These are phyloP conservation scores for Anas platyrhynchos DNA, from an alignment of 2,113 vertebrate species.

Conservation along the genomic window DNA sequence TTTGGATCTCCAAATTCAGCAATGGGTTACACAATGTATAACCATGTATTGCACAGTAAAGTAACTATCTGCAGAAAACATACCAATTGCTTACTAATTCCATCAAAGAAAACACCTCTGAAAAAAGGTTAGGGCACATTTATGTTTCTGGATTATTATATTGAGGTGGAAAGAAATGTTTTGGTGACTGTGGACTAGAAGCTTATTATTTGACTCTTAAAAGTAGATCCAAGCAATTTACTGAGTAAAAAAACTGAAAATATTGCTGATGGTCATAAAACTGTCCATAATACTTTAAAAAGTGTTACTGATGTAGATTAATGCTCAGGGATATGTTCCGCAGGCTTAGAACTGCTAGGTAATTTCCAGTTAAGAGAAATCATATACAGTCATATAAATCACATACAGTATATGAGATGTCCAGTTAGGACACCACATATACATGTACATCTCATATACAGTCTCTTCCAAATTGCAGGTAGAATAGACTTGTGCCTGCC, in stretches of 20 bases:
- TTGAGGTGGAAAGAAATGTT: background rate
- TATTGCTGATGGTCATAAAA: background rate
- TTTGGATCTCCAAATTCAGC: background rate
- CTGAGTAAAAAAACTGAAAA: background rate
- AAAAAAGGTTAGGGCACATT: background rate
- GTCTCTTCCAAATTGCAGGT: background rate
- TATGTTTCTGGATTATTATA: background rate
- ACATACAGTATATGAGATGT: no score
- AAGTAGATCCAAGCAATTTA: background rate
- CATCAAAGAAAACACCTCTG: background rate
- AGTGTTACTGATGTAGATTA: background rate
- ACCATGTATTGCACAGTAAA: background rate
- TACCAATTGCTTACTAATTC: background rate
- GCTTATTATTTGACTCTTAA: background rate
- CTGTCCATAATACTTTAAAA: background rate
- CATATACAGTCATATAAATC: background rate
- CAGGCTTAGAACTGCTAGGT: background rate
- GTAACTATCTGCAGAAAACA: background rate
- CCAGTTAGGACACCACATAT: background rate
- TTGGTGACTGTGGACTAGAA: background rate
- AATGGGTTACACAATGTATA: background rate
- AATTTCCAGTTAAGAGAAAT: background rate
- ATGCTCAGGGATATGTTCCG: background rate
- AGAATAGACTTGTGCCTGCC: background rate
- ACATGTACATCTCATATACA: background rate